Base-by-base conservation (phyloP, 1,140 invertebrate species). In the Megathymus violae region DNA sequence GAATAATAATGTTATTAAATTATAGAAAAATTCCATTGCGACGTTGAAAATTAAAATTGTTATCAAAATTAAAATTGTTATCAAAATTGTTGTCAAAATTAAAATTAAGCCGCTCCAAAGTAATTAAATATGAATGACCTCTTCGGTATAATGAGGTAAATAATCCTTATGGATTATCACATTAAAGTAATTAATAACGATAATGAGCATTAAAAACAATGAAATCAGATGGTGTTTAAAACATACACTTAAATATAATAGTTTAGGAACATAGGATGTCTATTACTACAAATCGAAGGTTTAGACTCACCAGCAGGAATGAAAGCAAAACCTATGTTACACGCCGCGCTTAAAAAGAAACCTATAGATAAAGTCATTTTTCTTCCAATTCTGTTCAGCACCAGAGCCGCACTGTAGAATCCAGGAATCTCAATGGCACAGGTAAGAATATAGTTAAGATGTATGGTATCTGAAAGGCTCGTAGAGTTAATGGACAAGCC, bases 401-500 rank as follows among this genome's bases (percentile, higher is more conserved):
- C 76, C 1, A 94, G 70, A 36, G 94, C 93, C 1, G 94, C 94
- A 7, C 94, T 67, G 56, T 93, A 92, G 76, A 95, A 96, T 5
- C 94, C 94, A 6, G 95, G 95, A 64, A 96, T 94, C 81, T 96
- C 95, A 1, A 95, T 93, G 3, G 94, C 80, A 1, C 93, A 92
- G 1, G 95, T 93, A 17, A 94, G 87, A n/a, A 95, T 94, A 70
- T 95, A 96, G 78, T 95, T 95, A 15, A 94, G 77, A 80, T 96
- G 95, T 74, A 93, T 94, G 62, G 95, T 93, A 9, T 95, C 95
- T 7, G 93, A 94, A 7, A 97, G 89, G 19, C 95, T 93, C 3
- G 95, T 95, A 0, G 96, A 94, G 80, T 96, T 96, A 38, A 97
- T 92, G 4, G 96, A 96, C 1, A 97, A 81, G 0, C 96, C 97